phyloP scores from a whole-genome alignment of 2,888 invertebrate species.

The Ferdinandea cuprea region DNA sequence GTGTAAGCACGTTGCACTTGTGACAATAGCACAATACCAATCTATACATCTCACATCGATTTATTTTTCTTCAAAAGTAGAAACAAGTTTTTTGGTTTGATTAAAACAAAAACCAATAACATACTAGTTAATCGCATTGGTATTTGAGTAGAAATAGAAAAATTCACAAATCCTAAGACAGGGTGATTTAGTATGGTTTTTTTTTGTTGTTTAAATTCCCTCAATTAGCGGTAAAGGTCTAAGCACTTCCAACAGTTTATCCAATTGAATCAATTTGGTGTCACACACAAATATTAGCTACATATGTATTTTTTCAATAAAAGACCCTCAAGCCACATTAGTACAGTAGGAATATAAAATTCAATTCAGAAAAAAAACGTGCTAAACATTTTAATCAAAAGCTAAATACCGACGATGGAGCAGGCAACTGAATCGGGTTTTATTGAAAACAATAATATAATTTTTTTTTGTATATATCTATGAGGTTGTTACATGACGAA shows the following conservation, averaged over 20 bases:
- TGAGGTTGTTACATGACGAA: not conserved
- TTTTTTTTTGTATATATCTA: not conserved
- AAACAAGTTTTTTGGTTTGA: not conserved
- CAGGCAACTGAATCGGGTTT: not conserved
- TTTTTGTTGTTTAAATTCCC: not conserved
- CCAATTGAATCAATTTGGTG: conserved; percentile 11
- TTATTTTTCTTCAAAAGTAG: not conserved
- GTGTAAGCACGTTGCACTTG: conserved; percentile 5
- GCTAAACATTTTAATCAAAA: conserved; percentile 6
- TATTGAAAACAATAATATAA: not conserved
- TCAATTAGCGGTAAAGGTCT: not conserved
- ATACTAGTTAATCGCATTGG: no score
- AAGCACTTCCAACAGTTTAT: not conserved
- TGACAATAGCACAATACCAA: not conserved
- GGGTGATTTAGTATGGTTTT: not conserved
- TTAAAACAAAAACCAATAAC: no score
- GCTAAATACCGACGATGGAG: not conserved
- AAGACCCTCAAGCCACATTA: not conserved
- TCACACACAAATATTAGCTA: not conserved
- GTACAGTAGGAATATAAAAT: not conserved
- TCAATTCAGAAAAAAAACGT: not conserved
- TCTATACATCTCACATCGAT: no score
- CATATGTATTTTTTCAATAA: not conserved
- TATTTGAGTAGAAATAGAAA: not conserved
- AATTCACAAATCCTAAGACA: not conserved